phyloP scores from a whole-genome alignment of 2,113 vertebrate species.

The Archocentrus centrarchus region DNA sequence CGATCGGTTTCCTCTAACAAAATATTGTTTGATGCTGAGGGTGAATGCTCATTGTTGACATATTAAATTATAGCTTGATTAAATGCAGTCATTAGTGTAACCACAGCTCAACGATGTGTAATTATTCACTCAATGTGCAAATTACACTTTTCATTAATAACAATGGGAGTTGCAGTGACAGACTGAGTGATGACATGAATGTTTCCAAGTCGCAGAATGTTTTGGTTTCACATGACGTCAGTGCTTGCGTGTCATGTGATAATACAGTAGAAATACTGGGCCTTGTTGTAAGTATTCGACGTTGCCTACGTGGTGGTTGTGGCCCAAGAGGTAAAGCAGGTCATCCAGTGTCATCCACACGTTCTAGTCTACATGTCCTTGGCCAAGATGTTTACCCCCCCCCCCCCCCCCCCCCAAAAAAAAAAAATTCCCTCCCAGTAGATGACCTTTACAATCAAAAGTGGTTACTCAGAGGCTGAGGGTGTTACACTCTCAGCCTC shows the following conservation, averaged over 20 bases:
- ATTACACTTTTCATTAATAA: constrained; percentile 31
- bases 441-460: background rate
- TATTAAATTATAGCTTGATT: constrained; percentile 10
- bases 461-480: background rate
- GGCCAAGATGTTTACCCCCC: background rate
- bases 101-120: background rate
- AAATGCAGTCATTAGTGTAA: constrained; percentile 16
- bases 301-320: background rate
- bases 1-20: background rate
- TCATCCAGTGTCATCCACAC: background rate
- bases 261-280: background rate
- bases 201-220: background rate
- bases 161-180: constrained; percentile 5
- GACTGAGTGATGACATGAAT: background rate
- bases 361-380: background rate
- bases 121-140: constrained; percentile 9
- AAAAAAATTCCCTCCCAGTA: background rate
- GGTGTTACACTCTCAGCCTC: background rate
- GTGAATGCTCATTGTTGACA: background rate
- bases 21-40: background rate
- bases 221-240: background rate
- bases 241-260: background rate
- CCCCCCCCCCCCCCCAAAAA: too few relatives aligned
- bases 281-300: background rate
- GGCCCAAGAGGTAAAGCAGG: background rate